Evolutionary conservation across 92 coral and sea anemone species (phyloP).

Genomic region (Galaxea fascicularis): DNA sequence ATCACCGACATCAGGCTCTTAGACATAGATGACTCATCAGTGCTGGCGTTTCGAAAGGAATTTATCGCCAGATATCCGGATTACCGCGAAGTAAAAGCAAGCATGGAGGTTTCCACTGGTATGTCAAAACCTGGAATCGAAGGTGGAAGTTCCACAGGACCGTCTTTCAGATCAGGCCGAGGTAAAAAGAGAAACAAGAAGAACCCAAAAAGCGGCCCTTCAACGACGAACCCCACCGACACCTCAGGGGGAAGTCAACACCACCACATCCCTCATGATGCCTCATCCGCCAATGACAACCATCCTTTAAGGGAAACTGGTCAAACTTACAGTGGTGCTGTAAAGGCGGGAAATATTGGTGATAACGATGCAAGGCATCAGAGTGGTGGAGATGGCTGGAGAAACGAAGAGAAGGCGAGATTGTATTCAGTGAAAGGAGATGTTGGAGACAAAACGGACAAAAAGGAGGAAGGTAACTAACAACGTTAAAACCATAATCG

Average conservation of each 20-base stretch:
- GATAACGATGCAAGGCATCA: not conserved
- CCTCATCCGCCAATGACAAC: not conserved
- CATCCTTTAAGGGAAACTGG: not conserved
- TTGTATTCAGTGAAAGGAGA: too few species aligned
- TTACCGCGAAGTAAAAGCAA: not conserved
- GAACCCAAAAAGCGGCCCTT: not conserved
- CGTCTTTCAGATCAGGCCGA: not conserved
- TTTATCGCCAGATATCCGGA: constrained; percentile 53
- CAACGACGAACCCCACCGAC: not conserved
- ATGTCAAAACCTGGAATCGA: not conserved
- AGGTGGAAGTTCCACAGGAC: not conserved
- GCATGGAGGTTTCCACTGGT: not conserved
- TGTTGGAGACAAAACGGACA: not conserved
- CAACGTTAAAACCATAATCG: too few species aligned
- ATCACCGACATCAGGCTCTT: constrained; percentile 72
- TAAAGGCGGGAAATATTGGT: too few species aligned
- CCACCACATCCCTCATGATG: not conserved
- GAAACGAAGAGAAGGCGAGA: too few species aligned
- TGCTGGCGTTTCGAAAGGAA: constrained; percentile 51
- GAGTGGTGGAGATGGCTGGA: too few species aligned
- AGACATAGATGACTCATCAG: constrained; percentile 57
- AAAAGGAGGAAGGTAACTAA: constrained; percentile 1
- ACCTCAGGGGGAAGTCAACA: not conserved
- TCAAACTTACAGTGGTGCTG: not conserved
- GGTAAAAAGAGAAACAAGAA: not conserved